phyloP scores from a whole-genome alignment of 2,113 vertebrate genomes.

The Dromiciops gliroides region DNA sequence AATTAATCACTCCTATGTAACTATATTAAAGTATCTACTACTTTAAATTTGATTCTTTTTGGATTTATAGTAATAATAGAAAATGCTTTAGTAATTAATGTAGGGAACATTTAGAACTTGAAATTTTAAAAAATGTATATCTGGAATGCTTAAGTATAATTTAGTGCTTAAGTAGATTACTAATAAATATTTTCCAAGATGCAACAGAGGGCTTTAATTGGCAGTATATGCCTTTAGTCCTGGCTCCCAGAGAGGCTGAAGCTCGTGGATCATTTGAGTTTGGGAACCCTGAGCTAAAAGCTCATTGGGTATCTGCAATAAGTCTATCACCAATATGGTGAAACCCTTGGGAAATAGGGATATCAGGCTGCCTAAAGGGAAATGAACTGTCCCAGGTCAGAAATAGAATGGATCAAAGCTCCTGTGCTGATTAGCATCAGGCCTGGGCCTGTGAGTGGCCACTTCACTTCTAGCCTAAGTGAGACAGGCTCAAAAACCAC shows the following conservation, averaged over 20 bases:
- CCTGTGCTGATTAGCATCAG: not conserved
- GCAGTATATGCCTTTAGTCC: not conserved
- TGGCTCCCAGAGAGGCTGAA: not conserved
- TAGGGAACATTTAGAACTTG: not conserved
- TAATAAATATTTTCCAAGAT: not conserved
- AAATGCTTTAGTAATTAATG: conserved; percentile 24
- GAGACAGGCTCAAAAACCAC: not conserved
- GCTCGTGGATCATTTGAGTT: not conserved
- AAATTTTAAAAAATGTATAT: conserved; percentile 10
- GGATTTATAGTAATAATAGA: conserved; percentile 31
- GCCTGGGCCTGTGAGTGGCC: not conserved
- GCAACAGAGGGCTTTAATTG: not conserved
- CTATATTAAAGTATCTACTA: conserved; percentile 16
- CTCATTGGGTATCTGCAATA: not conserved
- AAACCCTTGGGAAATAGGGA: not conserved
- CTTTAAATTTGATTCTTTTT: conserved; percentile 33
- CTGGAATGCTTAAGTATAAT: conserved; percentile 36
- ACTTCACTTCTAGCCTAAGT: not conserved
- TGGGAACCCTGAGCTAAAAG: not conserved
- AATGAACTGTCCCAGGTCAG: not conserved
- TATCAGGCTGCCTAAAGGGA: not conserved
- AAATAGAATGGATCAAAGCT: not conserved
- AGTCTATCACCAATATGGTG: not conserved
- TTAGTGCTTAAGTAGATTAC: not conserved
- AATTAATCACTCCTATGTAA: not conserved